Conservation (phyloP, 2,888 invertebrate species). For the Macaria liturata region DNA sequence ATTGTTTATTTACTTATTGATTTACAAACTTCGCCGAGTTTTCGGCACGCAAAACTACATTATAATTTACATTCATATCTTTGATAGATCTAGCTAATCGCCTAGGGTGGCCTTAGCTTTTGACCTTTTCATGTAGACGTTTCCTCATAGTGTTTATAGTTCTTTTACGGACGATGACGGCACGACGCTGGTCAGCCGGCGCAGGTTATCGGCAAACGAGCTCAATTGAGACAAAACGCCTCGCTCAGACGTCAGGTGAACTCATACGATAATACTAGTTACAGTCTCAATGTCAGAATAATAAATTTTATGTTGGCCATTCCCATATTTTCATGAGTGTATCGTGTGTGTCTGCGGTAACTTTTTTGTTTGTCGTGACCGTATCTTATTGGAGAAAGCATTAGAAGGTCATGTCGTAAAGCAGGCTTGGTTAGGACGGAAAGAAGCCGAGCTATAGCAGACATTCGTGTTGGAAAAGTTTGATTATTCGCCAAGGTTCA, state of each 20-base stretch:
- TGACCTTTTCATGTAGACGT: slow-evolving; percentile 40
- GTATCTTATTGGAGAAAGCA: slow-evolving; percentile 4
- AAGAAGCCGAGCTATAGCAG: slow-evolving; percentile 11
- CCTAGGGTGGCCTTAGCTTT: slow-evolving; percentile 32
- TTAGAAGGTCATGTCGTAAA: slow-evolving; percentile 23
- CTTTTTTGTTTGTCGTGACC: slow-evolving; percentile 13
- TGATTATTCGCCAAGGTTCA: slow-evolving; percentile 50
- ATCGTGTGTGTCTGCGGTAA: slow-evolving; percentile 13
- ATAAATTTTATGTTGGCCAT: slow-evolving; percentile 29
- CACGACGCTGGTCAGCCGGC: slow-evolving; percentile 38
- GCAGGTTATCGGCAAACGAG: slow-evolving; percentile 62
- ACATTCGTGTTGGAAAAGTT: slow-evolving; percentile 38
- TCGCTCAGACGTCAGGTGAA: slow-evolving; percentile 47
- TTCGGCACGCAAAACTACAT: slow-evolving; percentile 18
- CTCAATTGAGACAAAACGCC: slow-evolving; percentile 62
- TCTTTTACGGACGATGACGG: slow-evolving; percentile 60
- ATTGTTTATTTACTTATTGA: slow-evolving; percentile 24
- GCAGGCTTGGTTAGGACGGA: slow-evolving; percentile 15
- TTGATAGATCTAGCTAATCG: slow-evolving; percentile 7
- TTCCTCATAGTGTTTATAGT: slow-evolving; percentile 45
- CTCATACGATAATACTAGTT: slow-evolving; percentile 45
- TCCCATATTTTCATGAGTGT: slow-evolving; percentile 8
- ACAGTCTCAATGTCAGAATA: slow-evolving; percentile 45
- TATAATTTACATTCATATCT: slow-evolving; percentile 17
- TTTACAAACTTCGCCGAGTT: slow-evolving; percentile 12